These are phyloP conservation scores for Chalcosyrphus nemorum DNA, from an alignment of 2,888 invertebrate species.

Conservation along the genomic window DNA sequence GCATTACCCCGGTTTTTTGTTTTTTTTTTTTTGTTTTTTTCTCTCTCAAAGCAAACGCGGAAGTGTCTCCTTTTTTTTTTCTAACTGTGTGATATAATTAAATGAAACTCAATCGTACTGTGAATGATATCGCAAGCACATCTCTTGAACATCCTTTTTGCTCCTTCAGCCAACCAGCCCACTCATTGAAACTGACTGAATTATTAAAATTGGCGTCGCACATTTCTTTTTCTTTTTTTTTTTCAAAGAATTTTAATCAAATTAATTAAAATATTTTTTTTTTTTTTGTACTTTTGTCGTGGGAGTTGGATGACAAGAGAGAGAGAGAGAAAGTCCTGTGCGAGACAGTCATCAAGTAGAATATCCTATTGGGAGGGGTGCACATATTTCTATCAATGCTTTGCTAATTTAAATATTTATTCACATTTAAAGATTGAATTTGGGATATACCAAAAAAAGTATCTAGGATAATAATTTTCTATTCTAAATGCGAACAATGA, in stretches of 20 bases:
- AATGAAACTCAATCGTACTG: constrained; percentile 26
- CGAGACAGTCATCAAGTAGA: constrained; percentile 24
- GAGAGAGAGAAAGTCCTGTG: neutral
- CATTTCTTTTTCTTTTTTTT: neutral
- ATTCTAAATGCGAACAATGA: constrained; percentile 61
- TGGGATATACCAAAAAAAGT: constrained; percentile 4
- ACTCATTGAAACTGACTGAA: neutral
- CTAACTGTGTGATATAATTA: neutral
- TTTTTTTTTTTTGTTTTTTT: neutral
- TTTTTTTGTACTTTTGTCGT: neutral
- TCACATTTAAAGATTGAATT: constrained; percentile 63
- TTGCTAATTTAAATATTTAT: constrained; percentile 70
- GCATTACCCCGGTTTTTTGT: neutral
- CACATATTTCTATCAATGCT: constrained; percentile 2
- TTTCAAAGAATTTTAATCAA: constrained; percentile 18
- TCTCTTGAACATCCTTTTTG: neutral
- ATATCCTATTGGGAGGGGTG: neutral
- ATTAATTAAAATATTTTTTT: constrained; percentile 41
- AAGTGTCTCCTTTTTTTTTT: neutral
- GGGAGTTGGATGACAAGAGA: neutral
- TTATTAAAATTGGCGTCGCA: constrained; percentile 9
- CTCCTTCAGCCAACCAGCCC: neutral
- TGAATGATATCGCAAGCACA: neutral
- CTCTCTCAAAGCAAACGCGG: neutral
- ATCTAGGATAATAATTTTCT: constrained; percentile 47